Base-by-base conservation (phyloP, 2,797 vertebrate species). In the Phataginus tricuspis region DNA sequence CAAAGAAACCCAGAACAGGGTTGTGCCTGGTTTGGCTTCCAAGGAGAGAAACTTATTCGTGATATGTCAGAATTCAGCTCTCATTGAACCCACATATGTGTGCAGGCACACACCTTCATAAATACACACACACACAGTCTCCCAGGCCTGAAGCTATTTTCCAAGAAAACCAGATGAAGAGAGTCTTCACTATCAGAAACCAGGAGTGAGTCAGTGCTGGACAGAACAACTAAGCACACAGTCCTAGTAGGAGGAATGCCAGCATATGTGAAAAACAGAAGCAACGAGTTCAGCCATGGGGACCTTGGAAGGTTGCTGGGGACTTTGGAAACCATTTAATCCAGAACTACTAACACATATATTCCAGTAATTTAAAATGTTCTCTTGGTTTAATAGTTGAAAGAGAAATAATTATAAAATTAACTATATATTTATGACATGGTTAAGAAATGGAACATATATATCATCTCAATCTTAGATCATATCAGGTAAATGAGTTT, bases 1-100 rank as follows among this genome's bases (percentile, higher is more conserved):
- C 80, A 94, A 91, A 86, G 90, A 97, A 95, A 75, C 18, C 61
- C 51, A 74, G 77, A 90, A 97, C 42, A 90, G 49, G 68, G 78
- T 79, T 37, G 80, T 92, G 49, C 51, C 66, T 93, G 37, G 94
- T 92, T 95, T 94, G 90, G 79, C 64, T 94, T 93, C 90, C 34
- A 71, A 92, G 63, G 59, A 91, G 51, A 97, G 64, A 87, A 96
- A 96, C 37, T 88, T 92, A 94, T 88, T 97, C 51, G 21, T 96
- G 72, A 94, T 95, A 96, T 96, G 80, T 96, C 95, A 97, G 92
- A 96, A 93, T 31, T 77, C 89, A 96, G 37, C 53, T 96, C 75
- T 95, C 90, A 25, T 79, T 96, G 82, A 75, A 95, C 61, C 71
- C 90, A 95, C 93, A 95, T 59, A 94, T 91, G 68, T 57, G 45